These are phyloP conservation scores for Sorex fumeus DNA, from an alignment of 2,113 vertebrate species.

Conservation along the genomic window DNA sequence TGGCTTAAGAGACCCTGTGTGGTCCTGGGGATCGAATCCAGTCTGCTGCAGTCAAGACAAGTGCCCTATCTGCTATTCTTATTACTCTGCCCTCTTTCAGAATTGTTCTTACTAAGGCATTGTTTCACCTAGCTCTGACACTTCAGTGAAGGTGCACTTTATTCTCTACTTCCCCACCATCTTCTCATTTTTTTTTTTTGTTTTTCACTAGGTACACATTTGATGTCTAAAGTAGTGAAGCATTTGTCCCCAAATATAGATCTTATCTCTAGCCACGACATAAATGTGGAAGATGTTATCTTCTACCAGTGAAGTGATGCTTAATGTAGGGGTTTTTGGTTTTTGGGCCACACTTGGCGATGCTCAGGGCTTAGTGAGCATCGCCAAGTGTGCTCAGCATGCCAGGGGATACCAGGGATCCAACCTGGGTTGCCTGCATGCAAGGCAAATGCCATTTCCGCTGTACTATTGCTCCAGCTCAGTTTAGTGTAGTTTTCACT, in stretches of 20 bases:
- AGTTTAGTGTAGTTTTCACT: background rate
- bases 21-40: too few relatives aligned
- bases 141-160: background rate
- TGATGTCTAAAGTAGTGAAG: constrained; percentile 3
- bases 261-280: background rate
- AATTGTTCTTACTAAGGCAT: background rate
- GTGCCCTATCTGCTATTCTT: too few relatives aligned
- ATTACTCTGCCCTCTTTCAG: background rate
- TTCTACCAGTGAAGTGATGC: background rate
- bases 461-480: too few relatives aligned
- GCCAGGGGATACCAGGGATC: too few relatives aligned
- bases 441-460: too few relatives aligned
- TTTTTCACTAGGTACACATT: constrained; percentile 25
- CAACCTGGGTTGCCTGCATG: too few relatives aligned
- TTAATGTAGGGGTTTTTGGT: background rate
- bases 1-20: too few relatives aligned
- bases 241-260: background rate
- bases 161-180: background rate
- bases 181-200: background rate
- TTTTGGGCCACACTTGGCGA: background rate
- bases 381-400: too few relatives aligned
- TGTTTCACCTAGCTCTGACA: background rate
- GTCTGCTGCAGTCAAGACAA: too few relatives aligned
- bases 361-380: too few relatives aligned
- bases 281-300: background rate